Base-by-base conservation (phyloP, 2,888 invertebrate genomes). In the Philereme vetulata region DNA sequence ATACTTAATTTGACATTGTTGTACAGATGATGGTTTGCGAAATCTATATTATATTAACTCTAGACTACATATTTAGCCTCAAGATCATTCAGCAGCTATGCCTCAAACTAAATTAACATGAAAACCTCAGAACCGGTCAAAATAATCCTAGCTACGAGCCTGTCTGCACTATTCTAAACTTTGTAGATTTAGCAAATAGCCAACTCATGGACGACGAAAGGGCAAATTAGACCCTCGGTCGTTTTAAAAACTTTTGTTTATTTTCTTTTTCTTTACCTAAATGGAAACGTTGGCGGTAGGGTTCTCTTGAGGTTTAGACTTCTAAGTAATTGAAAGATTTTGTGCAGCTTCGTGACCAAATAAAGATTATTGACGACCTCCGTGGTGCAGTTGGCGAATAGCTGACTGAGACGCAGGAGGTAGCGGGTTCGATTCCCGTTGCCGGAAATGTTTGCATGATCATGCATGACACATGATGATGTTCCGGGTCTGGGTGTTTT, bases 311-410 rank as follows among this genome's bases (percentile, higher is more conserved):
- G 47, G 32, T 5, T 35, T 35, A 35, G n/a, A n/a, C n/a, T n/a
- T n/a, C n/a, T n/a, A n/a, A n/a, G n/a, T n/a, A n/a, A n/a, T n/a
- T n/a, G n/a, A n/a, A n/a, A n/a, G 49, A 32, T 44, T 32, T 36
- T 49, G 21, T 10, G 5, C 34, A 32, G 32, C 21, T 54, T 35
- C 48, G 55, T 43, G 43, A 43, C 48, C 43, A 43, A 54, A 42
- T 48, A 55, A 49, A 55, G 49, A 34, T 48, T 48, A 32, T 21
- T 21, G 21, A 21, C 21, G 21, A 21, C 21, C 21, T 21, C 21
- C 21, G 21, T 21, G 21, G 21, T 21, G 21, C 21, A 21, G 1
- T 21, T 1, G 21, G 21, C 21, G 21, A 21, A 21, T 21, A 21
- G 21, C 21, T 2, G 21, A 2, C 21, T 21, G 21, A 21, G 21